Evolutionary conservation across 1,140 invertebrate species (phyloP).

Genomic region (Diorhabda sublineata): DNA sequence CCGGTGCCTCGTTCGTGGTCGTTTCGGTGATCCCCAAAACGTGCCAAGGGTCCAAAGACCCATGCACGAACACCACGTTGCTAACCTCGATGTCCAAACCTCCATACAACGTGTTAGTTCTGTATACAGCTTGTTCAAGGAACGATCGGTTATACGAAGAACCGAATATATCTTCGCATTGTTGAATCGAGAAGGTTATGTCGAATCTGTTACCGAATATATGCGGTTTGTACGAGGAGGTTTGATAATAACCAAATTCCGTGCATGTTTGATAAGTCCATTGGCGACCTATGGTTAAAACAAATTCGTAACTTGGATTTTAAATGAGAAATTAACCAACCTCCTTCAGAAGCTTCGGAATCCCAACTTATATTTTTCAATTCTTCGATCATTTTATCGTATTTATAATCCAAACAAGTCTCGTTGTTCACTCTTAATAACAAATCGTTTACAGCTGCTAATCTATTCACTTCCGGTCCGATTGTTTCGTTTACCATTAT

Average conservation of each 20-base stretch:
- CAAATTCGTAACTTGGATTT: not conserved
- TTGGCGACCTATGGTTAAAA: conserved; percentile 58
- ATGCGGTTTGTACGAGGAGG: conserved; percentile 66
- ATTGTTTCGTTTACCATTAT: conserved; percentile 64
- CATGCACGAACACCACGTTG: conserved; percentile 83
- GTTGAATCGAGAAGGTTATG: conserved; percentile 72
- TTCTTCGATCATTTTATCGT: conserved; percentile 71
- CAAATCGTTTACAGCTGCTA: conserved; percentile 69
- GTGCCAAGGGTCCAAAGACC: conserved; percentile 92
- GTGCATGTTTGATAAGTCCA: conserved; percentile 96
- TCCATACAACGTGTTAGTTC: conserved; percentile 80
- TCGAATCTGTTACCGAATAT: conserved; percentile 77
- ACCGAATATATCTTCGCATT: conserved; percentile 82
- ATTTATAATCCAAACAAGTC: conserved; percentile 80
- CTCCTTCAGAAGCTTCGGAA: conserved; percentile 58
- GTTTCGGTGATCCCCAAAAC: conserved; percentile 68
- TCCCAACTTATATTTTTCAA: conserved; percentile 69
- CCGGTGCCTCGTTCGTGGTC: conserved; percentile 55
- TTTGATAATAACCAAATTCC: conserved; percentile 94
- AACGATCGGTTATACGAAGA: conserved; percentile 55
- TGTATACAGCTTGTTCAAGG: conserved; percentile 57
- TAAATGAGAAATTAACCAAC: conserved; percentile 43
- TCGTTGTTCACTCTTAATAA: conserved; percentile 64
- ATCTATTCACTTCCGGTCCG: conserved; percentile 61
- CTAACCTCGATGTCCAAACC: conserved; percentile 65